Evolutionary conservation across 2,797 vertebrate species (phyloP), one percentile per base, ranked within the genome.

Genomic region (Emydoidea blandingii): DNA sequence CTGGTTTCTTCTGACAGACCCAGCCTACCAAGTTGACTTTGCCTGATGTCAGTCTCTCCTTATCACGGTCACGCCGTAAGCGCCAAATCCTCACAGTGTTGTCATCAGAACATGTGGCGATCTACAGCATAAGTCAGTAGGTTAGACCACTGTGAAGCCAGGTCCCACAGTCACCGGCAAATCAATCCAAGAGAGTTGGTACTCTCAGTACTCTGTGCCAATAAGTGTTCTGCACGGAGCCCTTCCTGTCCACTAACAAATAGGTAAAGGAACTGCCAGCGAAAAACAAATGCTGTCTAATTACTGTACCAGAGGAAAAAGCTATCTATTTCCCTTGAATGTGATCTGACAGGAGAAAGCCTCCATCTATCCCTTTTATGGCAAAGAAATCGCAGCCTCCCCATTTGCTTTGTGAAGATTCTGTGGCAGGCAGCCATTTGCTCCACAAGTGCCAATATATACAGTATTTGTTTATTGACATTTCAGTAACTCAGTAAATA

Each of bases 81-180:
- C 99, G 98, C 99, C 99, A 99, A 95, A 99, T 98, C 94, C 99
- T 98, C 53, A 99, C 95, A 8, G 99, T 99, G 97, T 99, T 99
- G 97, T 99, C 99, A 97, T 99, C 99, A 14, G 99, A 99, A 94
- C 99, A 99, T 0, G 99, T 99, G 92, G 98, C 99, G 96, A 99
- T 99, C 99, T 99, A 96, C 10, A 72, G 74, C 4, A 68, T 1
- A 91, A 94, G 82, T 76, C 1, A 8, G n/a, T 31, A 74, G 88
- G 59, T 81, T 92, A 80, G 47, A 88, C 57, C n/a, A 85, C 21
- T 41, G 65, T n/a, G 18, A 72, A 52, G 21, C 8, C 54, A 91
- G 31, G 72, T 27, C 47, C 50, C 62, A 4, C 2, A 34, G 72
- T 41, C 57, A 56, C 56, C 41, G 59, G 74, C 31, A 31, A 56